These are phyloP conservation scores for Aegotheles bennettii DNA, from an alignment of 2,113 vertebrate species.

Conservation along the genomic window DNA sequence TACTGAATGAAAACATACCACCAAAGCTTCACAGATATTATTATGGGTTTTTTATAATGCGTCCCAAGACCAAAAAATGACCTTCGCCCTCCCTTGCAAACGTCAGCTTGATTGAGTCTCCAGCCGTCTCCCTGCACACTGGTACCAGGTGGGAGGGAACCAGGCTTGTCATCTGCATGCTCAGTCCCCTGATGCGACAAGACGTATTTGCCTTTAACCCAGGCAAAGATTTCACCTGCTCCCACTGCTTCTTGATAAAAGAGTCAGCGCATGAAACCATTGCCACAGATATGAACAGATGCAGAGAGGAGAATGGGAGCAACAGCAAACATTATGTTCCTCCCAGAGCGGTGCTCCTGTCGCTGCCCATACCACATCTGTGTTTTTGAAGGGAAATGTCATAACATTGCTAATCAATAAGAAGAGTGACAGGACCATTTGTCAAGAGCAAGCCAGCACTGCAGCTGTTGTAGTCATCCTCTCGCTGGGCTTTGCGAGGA, in stretches of 20 bases:
- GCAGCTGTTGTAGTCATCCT: conserved; percentile 73
- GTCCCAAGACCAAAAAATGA: not conserved
- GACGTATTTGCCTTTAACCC: not conserved
- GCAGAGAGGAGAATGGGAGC: conserved; percentile 30
- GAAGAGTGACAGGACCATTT: conserved; percentile 80
- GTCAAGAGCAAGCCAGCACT: conserved; percentile 71
- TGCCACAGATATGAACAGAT: conserved; percentile 40
- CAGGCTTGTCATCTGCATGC: not conserved
- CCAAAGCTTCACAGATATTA: not conserved
- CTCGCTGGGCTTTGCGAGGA: conserved; percentile 13
- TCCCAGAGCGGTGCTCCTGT: conserved; percentile 48
- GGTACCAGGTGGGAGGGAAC: not conserved
- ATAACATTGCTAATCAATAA: conserved; percentile 84
- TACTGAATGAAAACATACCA: not conserved
- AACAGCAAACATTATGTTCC: conserved; percentile 54
- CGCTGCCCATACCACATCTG: conserved; percentile 73
- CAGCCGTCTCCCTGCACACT: not conserved
- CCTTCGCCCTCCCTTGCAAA: not conserved
- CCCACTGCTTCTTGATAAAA: not conserved
- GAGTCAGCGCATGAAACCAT: not conserved
- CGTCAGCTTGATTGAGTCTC: not conserved
- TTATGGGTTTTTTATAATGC: not conserved
- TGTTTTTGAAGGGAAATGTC: conserved; percentile 83
- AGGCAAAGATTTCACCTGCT: conserved; percentile 21
- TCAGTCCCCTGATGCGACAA: not conserved